A percentile compares a stretch with the other conserved stretches of the same genome.
Conservation (phyloP, 1,140 invertebrate species). For the Limonius californicus region DNA sequence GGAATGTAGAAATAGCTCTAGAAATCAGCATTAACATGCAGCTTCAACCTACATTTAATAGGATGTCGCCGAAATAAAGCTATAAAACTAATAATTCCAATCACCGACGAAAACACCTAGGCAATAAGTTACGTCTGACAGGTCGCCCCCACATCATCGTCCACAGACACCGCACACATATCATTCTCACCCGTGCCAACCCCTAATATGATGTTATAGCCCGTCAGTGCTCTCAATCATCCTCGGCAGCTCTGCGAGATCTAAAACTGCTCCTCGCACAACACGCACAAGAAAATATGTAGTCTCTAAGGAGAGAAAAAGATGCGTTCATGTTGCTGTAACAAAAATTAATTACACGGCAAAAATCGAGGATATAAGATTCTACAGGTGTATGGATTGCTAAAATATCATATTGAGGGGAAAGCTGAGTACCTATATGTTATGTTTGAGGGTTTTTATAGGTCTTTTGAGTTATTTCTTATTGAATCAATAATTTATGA, state of each 20-base stretch:
- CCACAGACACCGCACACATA: slow-evolving; percentile 38
- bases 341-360: neutral
- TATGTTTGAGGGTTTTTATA: slow-evolving; percentile 34
- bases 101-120: slow-evolving; percentile 2
- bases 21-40: no score
- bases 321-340: neutral
- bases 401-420: slow-evolving; percentile 40
- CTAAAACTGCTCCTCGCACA: neutral
- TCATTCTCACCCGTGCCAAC: slow-evolving; percentile 38
- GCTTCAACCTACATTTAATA: no score
- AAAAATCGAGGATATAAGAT: slow-evolving; percentile 26
- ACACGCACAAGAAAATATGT: neutral
- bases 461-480: slow-evolving; percentile 31
- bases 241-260: slow-evolving; percentile 35
- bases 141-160: slow-evolving; percentile 36
- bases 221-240: slow-evolving; percentile 43
- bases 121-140: slow-evolving; percentile 25
- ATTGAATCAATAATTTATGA: slow-evolving; percentile 24
- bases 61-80: neutral
- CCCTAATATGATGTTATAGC: slow-evolving; percentile 46
- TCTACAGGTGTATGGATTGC: slow-evolving; percentile 38
- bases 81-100: slow-evolving; percentile 12
- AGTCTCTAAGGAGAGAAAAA: neutral
- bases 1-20: no score
- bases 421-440: slow-evolving; percentile 34